A percentile compares a stretch with the other conserved stretches of the same genome.
phyloP scores from a whole-genome alignment of 2,888 invertebrate species.

The Apodemia zela region DNA sequence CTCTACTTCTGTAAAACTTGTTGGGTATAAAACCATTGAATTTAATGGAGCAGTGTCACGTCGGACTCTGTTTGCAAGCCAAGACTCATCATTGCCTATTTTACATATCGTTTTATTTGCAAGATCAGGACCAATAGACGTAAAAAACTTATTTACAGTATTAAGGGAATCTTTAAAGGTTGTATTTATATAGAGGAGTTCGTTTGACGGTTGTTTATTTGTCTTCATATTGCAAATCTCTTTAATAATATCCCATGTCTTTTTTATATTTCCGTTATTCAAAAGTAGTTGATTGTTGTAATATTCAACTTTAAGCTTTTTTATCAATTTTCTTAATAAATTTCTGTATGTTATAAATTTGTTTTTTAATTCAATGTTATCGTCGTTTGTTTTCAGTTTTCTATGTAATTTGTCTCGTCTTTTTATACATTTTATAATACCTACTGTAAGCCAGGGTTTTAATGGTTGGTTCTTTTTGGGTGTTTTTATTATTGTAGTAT shows the following conservation, averaged over 20 bases:
- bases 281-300: background rate
- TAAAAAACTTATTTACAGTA: constrained; percentile 5
- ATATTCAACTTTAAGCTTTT: background rate
- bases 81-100: background rate
- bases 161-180: background rate
- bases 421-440: constrained; percentile 16
- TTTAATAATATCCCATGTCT: constrained; percentile 16
- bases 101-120: background rate
- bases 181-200: background rate
- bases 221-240: constrained; percentile 12
- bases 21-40: constrained; percentile 8
- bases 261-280: constrained; percentile 11
- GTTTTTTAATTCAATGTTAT: background rate
- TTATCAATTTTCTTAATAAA: background rate
- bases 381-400: constrained; percentile 10
- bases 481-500: background rate
- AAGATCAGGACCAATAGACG: constrained; percentile 14
- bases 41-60: background rate
- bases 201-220: background rate
- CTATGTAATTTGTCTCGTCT: constrained; percentile 10
- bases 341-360: constrained; percentile 1
- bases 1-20: background rate
- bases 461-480: background rate
- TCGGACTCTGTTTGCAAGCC: background rate
- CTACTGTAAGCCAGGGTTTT: constrained; percentile 11